phyloP scores from a whole-genome alignment of 35 echinoderm and acorn worm species.

The Eucidaris tribuloides region DNA sequence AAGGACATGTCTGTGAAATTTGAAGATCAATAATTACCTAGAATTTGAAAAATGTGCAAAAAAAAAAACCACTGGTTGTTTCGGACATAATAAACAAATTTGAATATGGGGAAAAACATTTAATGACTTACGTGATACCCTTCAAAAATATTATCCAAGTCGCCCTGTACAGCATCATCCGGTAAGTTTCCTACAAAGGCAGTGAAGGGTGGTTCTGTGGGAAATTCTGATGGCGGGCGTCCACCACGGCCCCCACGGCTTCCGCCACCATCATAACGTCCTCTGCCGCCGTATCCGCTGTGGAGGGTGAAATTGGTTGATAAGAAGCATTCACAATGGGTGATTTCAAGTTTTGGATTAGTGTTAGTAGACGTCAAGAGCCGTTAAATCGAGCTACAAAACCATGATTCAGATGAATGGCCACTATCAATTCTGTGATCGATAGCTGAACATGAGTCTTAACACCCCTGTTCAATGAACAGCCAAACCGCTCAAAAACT shows the following conservation, averaged over 20 bases:
- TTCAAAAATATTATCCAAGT: conserved; percentile 89
- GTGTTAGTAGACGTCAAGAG: too few relatives aligned
- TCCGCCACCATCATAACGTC: conserved; percentile 40
- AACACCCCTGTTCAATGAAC: too few relatives aligned
- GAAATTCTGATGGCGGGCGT: conserved; percentile 40
- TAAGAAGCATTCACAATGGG: too few relatives aligned
- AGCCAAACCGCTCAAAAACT: too few relatives aligned
- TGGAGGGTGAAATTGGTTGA: too few relatives aligned
- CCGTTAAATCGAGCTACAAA: too few relatives aligned
- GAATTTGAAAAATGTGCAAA: too few relatives aligned
- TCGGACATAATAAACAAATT: not conserved
- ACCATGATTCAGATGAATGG: too few relatives aligned
- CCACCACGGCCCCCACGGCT: conserved; percentile 50
- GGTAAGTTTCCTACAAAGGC: conserved; percentile 96
- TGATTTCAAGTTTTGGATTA: too few relatives aligned
- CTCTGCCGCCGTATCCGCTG: not conserved
- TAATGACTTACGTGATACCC: conserved; percentile 58
- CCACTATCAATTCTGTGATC: too few relatives aligned
- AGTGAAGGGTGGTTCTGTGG: conserved; percentile 90
- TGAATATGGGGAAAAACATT: not conserved
- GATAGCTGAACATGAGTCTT: too few relatives aligned
- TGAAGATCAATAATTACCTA: not conserved
- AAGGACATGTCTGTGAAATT: too few relatives aligned
- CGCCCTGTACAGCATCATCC: conserved; percentile 83
- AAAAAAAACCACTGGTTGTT: not conserved